phyloP scores from a whole-genome alignment of 2,113 vertebrate genomes.

The Seriola dumerili region DNA sequence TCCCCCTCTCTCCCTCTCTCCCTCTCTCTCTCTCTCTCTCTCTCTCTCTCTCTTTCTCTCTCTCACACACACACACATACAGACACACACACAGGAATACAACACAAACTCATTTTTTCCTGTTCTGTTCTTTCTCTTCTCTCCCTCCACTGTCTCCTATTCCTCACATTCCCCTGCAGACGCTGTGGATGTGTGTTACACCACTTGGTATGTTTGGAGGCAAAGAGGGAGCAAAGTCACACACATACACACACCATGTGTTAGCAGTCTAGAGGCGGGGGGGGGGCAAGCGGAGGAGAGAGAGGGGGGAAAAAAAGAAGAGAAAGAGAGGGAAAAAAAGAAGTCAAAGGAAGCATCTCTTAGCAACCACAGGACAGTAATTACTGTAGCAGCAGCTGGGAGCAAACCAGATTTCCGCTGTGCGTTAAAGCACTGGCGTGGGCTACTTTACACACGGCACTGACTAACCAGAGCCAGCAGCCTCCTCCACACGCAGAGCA shows the following conservation, averaged over 20 bases:
- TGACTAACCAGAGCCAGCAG: conserved; percentile 85
- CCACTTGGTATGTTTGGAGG: conserved; percentile 70
- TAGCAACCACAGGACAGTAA: conserved; percentile 95
- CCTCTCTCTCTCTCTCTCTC: conserved; percentile 41
- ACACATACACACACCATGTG: conserved; percentile 70
- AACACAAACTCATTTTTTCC: conserved; percentile 75
- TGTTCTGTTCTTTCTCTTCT: conserved; percentile 76
- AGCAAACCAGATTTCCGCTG: conserved; percentile 94
- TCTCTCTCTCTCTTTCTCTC: conserved; percentile 32
- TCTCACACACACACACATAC: conserved; percentile 10
- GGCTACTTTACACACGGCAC: conserved; percentile 91
- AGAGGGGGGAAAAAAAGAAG: conserved; percentile 12
- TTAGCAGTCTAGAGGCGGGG: conserved; percentile 63
- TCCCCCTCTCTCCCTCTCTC: conserved; percentile 69
- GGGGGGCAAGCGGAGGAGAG: conserved; percentile 5
- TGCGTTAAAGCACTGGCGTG: conserved; percentile 92
- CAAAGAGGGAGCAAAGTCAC: conserved; percentile 60
- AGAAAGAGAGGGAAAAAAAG: conserved; percentile 29
- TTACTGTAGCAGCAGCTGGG: conserved; percentile 94
- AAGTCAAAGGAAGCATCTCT: conserved; percentile 92
- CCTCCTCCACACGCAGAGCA: conserved; percentile 82
- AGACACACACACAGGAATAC: conserved; percentile 37
- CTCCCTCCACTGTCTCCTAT: conserved; percentile 71
- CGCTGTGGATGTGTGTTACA: conserved; percentile 63
- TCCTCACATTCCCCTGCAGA: conserved; percentile 74